Evolutionary conservation across 2,888 invertebrate genomes (phyloP), one percentile per base, ranked within the genome.

Genomic region (Calameuta filiformis): DNA sequence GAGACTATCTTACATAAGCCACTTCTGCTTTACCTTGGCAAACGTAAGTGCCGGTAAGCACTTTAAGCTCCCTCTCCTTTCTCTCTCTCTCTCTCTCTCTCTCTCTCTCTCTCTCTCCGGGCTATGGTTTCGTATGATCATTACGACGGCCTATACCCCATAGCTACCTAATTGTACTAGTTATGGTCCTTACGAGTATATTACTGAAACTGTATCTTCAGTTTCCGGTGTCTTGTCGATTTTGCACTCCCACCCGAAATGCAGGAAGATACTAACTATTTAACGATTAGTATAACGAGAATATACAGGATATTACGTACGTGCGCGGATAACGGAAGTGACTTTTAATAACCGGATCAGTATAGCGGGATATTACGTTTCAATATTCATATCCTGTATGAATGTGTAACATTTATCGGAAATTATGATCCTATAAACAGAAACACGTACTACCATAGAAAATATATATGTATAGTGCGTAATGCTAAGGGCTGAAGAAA

Each of bases 1-100:
- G 40, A 56, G 40, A 56, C 40, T 56, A 56, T 56, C 40, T 56
- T 23, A 15, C 23, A 23, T 56, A 56, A 56, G 40, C 40, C 40
- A 56, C 23, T 56, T 56, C 40, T 15, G 40, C 40, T 56, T 56
- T 56, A 56, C 40, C 40, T 56, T 56, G 23, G 40, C 40, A 56
- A 56, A 56, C 40, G 23, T 23, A 56, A 56, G 23, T 56, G 40
- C 40, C 9, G 23, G 40, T 56, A 56, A 56, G 75, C 73, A 71
- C 40, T 77, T 73, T 68, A 80, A 79, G 12, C 76, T 79, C 76
- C 76, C 40, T 23, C 37, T 37, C 35, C 34, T 73, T 31, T 69
- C 76, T 73, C 68, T 76, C 79, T 73, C 76, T 76, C 76, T 40
- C 12, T 15, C 37, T 40, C 40, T 40, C 23, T 56, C 1, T 73